These are phyloP conservation scores for Menidia beryllina DNA, from an alignment of 2,113 vertebrate genomes.

Conservation along the genomic window DNA sequence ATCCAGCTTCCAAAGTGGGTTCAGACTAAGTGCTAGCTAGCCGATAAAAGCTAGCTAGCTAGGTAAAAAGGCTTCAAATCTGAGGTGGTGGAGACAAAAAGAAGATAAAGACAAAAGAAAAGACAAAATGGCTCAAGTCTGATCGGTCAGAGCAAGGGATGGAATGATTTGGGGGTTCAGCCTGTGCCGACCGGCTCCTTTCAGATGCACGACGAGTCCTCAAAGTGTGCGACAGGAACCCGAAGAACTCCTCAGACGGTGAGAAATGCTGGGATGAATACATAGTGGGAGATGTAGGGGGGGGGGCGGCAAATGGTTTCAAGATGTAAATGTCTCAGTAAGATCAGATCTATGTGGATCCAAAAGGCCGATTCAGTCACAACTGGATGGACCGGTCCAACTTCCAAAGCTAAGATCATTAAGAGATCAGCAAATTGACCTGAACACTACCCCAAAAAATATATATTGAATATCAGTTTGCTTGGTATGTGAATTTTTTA, in stretches of 20 bases:
- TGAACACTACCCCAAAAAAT: too few species aligned
- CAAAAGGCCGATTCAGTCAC: too few species aligned
- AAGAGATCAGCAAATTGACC: too few species aligned
- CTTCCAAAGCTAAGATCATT: not conserved
- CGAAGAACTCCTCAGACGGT: not conserved
- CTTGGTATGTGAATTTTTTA: too few species aligned
- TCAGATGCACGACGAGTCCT: not conserved
- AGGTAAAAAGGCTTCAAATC: too few species aligned
- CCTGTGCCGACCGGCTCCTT: not conserved
- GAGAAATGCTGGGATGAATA: not conserved
- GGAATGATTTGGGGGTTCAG: slow-evolving; percentile 6
- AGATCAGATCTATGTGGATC: not conserved
- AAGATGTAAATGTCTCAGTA: too few species aligned
- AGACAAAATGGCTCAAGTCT: not conserved
- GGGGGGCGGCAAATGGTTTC: too few species aligned
- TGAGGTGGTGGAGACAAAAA: not conserved
- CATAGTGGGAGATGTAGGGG: not conserved
- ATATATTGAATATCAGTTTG: too few species aligned
- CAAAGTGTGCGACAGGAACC: not conserved
- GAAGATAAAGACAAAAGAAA: not conserved
- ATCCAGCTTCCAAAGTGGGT: too few species aligned
- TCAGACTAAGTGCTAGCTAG: too few species aligned
- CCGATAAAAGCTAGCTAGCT: too few species aligned
- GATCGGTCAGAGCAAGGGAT: slow-evolving; percentile 11
- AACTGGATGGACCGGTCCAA: not conserved